Base-by-base conservation (phyloP, 2,888 invertebrate genomes). In the Agriopis aurantiaria region DNA sequence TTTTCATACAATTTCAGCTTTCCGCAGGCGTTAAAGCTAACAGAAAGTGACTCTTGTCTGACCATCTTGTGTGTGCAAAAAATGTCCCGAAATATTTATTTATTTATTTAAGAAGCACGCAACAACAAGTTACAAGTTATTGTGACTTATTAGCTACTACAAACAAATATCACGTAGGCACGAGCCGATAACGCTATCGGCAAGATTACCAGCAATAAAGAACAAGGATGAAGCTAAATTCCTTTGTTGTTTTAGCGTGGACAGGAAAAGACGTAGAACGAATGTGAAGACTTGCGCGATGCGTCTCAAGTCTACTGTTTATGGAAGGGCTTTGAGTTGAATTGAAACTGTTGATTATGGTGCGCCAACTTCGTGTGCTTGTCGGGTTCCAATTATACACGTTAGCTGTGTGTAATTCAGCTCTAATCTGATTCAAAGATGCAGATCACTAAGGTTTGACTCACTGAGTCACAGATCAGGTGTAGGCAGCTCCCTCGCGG, bases 131-230 rank as follows among this genome's bases (percentile, higher is more conserved):
- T 12, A 53, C 53, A 7, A 23, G 8, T 17, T 17, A 8, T 51
- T 55, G 12, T 45, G 46, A 46, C 23, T 46, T 73, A 14, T 41
- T 60, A 49, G 41, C 49, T 8, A 61, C 14, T 57, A 40, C 49
- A 33, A 56, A 56, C 41, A 51, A 55, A 59, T 41, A 58, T 17
- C 53, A 68, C 48, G 52, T 59, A 46, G 45, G 41, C 52, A 53
- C 53, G 33, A 52, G 33, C 51, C 17, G 68, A 68, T 68, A 68
- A 1, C 12, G 14, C 9, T 63, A 69, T 63, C 59, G 23, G 43
- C 14, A 8, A 33, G 59, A 55, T 64, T 64, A 64, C 33, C 53
- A 33, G 23, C 49, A 59, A 55, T 64, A 64, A 59, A 68, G 40
- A 51, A 61, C 53, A 63, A 59, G 41, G 58, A 64, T 59, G 52